phyloP scores from a whole-genome alignment of 2,888 invertebrate species.

The Hedya salicella region DNA sequence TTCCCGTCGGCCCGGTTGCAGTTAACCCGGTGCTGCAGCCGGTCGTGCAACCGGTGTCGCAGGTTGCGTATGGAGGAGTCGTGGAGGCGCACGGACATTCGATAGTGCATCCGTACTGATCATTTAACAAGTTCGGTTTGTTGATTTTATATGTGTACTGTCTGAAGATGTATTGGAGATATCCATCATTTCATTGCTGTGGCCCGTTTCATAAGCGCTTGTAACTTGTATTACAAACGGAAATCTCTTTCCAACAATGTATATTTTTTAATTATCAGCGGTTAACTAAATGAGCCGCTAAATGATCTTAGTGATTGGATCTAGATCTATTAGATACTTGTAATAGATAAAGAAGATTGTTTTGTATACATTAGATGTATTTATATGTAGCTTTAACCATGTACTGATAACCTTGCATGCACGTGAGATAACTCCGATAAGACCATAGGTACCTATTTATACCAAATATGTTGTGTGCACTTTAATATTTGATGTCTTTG shows the following conservation, averaged over 20 bases:
- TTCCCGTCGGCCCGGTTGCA: slow-evolving; percentile 60
- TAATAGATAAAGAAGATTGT: no score
- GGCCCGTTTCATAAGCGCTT: no score
- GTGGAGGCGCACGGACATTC: slow-evolving; percentile 49
- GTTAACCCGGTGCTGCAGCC: slow-evolving; percentile 47
- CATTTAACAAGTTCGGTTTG: neutral
- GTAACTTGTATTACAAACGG: no score
- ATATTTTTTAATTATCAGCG: no score
- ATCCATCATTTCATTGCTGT: neutral
- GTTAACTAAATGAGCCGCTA: no score
- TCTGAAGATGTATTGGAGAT: neutral
- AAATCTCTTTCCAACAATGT: no score
- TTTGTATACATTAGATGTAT: no score
- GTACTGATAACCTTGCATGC: slow-evolving; percentile 6
- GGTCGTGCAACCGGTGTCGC: slow-evolving; percentile 41
- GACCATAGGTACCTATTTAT: slow-evolving; percentile 6
- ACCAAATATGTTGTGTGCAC: slow-evolving; percentile 19
- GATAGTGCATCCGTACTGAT: slow-evolving; percentile 47
- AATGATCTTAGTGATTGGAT: no score
- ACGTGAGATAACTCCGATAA: slow-evolving; percentile 32
- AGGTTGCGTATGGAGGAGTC: slow-evolving; percentile 25
- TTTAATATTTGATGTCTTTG: neutral
- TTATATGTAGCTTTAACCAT: no score
- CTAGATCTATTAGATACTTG: no score
- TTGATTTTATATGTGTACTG: no score